Base-by-base conservation (phyloP, 2,113 vertebrate species). In the Neoarius graeffei region DNA sequence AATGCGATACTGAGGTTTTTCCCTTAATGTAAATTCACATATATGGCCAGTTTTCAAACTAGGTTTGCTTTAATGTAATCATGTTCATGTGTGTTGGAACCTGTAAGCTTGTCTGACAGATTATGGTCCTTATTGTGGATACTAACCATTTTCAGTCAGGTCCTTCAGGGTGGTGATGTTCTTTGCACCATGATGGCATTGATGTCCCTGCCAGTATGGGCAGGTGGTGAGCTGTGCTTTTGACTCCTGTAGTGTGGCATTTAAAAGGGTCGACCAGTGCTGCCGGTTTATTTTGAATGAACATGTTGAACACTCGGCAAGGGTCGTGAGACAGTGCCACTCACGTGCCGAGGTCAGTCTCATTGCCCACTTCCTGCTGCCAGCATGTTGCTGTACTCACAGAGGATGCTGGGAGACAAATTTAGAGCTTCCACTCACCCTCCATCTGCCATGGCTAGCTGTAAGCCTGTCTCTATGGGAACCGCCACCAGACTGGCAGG, bases 391-490 rank as follows among this genome's bases (percentile, higher is more conserved):
- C 92, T 95, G 91, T 92, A 94, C 94, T 94, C 93, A 89, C 90
- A 95, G 94, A 95, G 94, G 94, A 95, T 95, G 95, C 95, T 95
- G 94, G 93, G 93, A 94, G 95, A 95, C 95, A 95, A 95, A 95
- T 96, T 95, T 96, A 96, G 95, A 96, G 94, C 94, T 94, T 92
- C 93, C 94, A 93, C 93, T 95, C 94, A 93, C 93, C 94, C 94
- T 96, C 95, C 95, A 95, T 96, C 95, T 95, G 95, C 94, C 92
- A 88, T 92, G 93, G 93, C 94, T 95, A 94, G 93, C 95, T 95
- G 93, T 96, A 95, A 94, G 94, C 92, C 93, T 88, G 95, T 96
- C 95, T 95, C 95, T 95, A 96, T 96, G 94, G 95, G 94, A 96
- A 96, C 95, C 90, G 90, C 93, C 92, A 91, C 94, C 91, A 94